phyloP scores from a whole-genome alignment of 64 coral and sea anemone genomes.

The Actinia equina region DNA sequence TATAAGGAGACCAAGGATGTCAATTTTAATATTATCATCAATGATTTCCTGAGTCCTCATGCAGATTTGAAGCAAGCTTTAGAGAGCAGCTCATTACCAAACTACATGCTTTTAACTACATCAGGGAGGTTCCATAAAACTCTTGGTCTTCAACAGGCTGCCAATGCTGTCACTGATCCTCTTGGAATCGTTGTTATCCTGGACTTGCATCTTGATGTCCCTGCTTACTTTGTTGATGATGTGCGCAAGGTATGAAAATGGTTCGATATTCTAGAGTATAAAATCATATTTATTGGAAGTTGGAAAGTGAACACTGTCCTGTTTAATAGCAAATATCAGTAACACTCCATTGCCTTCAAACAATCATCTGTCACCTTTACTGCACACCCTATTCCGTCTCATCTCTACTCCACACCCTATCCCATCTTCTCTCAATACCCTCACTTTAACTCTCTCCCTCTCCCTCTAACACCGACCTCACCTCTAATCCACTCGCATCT shows the following conservation, averaged over 20 bases:
- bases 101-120: conserved; percentile 39
- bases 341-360: too few species aligned
- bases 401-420: too few species aligned
- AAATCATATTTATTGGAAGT: too few species aligned
- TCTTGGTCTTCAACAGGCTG: conserved; percentile 57
- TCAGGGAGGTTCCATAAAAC: conserved; percentile 52
- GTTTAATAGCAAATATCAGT: background rate
- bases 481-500: too few species aligned
- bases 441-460: background rate
- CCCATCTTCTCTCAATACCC: too few species aligned
- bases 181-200: conserved; percentile 62
- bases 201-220: conserved; percentile 79
- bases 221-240: conserved; percentile 65
- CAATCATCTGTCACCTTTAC: too few species aligned
- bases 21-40: conserved; percentile 74
- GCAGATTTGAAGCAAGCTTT: conserved; percentile 59
- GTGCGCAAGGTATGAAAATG: conserved; percentile 42
- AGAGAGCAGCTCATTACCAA: conserved; percentile 54
- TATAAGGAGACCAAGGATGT: conserved; percentile 50
- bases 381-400: too few species aligned
- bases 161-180: conserved; percentile 36
- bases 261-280: background rate
- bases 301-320: too few species aligned
- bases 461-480: background rate
- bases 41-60: conserved; percentile 65